A percentile compares a stretch with the other conserved stretches of the same genome.
These are phyloP conservation scores for Hormaphis cornu DNA, from an alignment of 1,140 invertebrate genomes.

Conservation along the genomic window DNA sequence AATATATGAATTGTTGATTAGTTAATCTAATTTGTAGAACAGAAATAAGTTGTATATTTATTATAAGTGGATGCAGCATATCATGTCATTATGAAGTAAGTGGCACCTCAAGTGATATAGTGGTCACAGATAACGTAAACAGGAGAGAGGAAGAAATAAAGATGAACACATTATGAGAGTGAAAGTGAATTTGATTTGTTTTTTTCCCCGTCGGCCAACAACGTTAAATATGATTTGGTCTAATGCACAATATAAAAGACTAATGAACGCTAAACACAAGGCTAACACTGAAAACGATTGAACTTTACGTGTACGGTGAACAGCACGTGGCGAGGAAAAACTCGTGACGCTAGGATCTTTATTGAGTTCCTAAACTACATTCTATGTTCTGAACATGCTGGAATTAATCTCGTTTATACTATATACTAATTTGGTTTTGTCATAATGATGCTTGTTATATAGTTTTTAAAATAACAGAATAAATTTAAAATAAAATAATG, in stretches of 20 bases:
- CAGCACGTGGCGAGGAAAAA: slow-evolving; percentile 10
- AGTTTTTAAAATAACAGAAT: too few relatives aligned
- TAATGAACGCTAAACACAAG: slow-evolving; percentile 10
- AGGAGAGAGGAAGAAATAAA: background rate
- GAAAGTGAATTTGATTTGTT: slow-evolving; percentile 19
- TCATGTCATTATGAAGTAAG: too few relatives aligned
- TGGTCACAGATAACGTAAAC: background rate
- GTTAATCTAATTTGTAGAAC: too few relatives aligned
- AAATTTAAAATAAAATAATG: too few relatives aligned
- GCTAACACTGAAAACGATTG: slow-evolving; percentile 27
- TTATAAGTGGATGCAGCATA: too few relatives aligned
- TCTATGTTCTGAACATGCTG: too few relatives aligned
- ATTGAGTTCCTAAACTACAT: too few relatives aligned
- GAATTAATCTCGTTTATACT: too few relatives aligned
- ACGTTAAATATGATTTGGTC: slow-evolving; percentile 5
- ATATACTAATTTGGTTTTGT: too few relatives aligned
- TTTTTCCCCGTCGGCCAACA: background rate
- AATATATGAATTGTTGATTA: too few relatives aligned
- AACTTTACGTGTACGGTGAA: slow-evolving; percentile 13
- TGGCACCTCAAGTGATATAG: background rate
- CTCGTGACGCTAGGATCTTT: slow-evolving; percentile 17
- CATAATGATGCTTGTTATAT: too few relatives aligned
- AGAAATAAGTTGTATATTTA: too few relatives aligned
- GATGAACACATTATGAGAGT: slow-evolving; percentile 23
- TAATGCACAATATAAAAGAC: slow-evolving; percentile 11